Base-by-base conservation (phyloP, 2,888 invertebrate genomes). In the Steinernema hermaphroditum region DNA sequence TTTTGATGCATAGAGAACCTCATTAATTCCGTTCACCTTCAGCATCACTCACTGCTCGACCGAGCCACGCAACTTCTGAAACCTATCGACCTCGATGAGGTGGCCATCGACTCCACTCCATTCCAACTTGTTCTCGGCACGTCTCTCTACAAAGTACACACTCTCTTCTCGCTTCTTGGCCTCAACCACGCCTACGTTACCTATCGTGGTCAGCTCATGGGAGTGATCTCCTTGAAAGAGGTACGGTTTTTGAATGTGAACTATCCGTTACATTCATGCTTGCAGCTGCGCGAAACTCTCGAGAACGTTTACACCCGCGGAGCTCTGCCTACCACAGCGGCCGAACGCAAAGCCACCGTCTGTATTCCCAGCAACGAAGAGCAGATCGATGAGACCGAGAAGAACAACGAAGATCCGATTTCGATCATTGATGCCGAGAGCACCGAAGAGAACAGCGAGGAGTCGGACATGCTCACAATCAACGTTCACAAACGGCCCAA, bases 101-200 rank as follows among this genome's bases (percentile, higher is more conserved):
- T 87, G 86, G 75, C 93, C 87, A 94, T 97, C 74, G 97, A 98
- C 88, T 95, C 96, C 0, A 95, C 97, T 49, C 85, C 85, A 8
- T 85, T 85, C 79, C 85, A 85, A 70, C 74, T 85, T 27, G 85
- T 85, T 29, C 76, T 78, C 44, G 85, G 84, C 74, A 85, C 85
- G 1, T 82, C 83, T 0, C 78, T 85, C 24, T 85, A 86, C 77
- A 85, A 85, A 76, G 85, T 96, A 4, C 97, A 98, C 88, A 96
- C 96, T 0, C 89, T 98, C 69, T 98, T 98, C 89, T 96, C 96
- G n/a, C 93, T 98, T 90, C 91, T 98, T 77, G 96, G 96, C n/a
- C 92, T 98, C 29, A 95, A 95, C 89, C 93, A 94, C 85, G 96
- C 97, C 0, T 98, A 97, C 88, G 97, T 98, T 19, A 98, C 97